These are phyloP conservation scores for Chaitophorus viminalis DNA, from an alignment of 2,888 invertebrate genomes.

Conservation along the genomic window DNA sequence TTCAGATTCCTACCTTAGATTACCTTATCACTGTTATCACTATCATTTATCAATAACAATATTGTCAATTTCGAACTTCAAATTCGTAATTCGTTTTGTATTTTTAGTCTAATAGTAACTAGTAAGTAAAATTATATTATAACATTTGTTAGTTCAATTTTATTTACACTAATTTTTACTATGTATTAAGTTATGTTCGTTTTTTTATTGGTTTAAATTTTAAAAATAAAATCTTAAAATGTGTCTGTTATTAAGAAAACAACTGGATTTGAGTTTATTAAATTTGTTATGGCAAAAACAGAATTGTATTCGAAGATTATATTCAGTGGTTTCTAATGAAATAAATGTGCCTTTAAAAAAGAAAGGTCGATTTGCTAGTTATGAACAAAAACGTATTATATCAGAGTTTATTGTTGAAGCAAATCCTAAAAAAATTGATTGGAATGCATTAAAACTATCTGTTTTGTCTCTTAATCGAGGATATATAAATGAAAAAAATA, in stretches of 20 bases:
- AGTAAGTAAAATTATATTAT: too few relatives aligned
- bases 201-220: background rate
- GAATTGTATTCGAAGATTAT: background rate
- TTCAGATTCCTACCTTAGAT: too few relatives aligned
- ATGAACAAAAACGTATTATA: conserved; percentile 52
- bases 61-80: too few relatives aligned
- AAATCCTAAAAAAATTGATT: background rate
- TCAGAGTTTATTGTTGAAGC: conserved; percentile 18
- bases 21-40: too few relatives aligned
- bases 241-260: conserved; percentile 26
- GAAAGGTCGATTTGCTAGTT: conserved; percentile 27
- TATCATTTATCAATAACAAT: too few relatives aligned
- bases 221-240: background rate
- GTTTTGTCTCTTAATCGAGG: conserved; percentile 45
- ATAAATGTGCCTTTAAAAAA: background rate
- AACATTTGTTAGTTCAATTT: too few relatives aligned
- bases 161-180: too few relatives aligned
- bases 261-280: background rate
- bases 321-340: background rate
- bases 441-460: conserved; percentile 19
- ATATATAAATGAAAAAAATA: conserved; percentile 49
- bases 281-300: background rate
- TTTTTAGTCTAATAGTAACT: too few relatives aligned
- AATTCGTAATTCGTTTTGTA: too few relatives aligned
- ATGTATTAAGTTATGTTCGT: too few relatives aligned